Conservation (phyloP, 2,113 vertebrate genomes). For the Bombycilla garrulus region DNA sequence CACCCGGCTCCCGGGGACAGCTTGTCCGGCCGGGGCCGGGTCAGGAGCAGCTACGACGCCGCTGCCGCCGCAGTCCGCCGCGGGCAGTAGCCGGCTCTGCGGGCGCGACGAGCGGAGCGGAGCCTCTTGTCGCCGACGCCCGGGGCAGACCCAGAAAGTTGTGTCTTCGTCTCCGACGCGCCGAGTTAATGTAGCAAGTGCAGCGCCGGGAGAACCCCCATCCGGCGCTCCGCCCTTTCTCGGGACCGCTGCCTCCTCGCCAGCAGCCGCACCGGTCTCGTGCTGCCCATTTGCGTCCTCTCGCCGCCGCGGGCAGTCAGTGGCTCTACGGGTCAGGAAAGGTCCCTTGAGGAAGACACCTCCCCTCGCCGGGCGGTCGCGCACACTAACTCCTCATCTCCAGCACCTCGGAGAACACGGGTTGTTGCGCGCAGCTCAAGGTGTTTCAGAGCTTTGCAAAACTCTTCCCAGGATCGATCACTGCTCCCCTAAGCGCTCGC, state of each 20-base stretch:
- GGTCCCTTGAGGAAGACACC: background rate
- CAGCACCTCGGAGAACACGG: conserved; percentile 14
- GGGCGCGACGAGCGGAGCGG: background rate
- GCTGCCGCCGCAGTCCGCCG: background rate
- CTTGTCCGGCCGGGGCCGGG: background rate
- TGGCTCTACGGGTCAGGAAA: background rate
- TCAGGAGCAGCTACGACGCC: background rate
- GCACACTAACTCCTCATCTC: background rate
- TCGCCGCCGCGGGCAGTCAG: background rate
- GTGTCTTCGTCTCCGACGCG: conserved; percentile 19
- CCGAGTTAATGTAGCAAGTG: conserved; percentile 45
- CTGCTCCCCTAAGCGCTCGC: background rate
- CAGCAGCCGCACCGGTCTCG: background rate
- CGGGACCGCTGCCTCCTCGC: conserved; percentile 40
- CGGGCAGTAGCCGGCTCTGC: background rate
- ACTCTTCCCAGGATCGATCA: background rate
- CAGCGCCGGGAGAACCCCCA: background rate
- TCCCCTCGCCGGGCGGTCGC: background rate
- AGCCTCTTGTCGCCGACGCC: background rate
- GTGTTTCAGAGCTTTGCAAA: background rate
- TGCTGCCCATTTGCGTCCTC: conserved; percentile 33
- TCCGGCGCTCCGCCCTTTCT: conserved; percentile 56
- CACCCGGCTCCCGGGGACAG: background rate
- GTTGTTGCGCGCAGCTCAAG: background rate
- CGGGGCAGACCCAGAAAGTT: conserved; percentile 64